Conservation (phyloP, 2,888 invertebrate species). For the Bursaphelenchus okinawaensis region DNA sequence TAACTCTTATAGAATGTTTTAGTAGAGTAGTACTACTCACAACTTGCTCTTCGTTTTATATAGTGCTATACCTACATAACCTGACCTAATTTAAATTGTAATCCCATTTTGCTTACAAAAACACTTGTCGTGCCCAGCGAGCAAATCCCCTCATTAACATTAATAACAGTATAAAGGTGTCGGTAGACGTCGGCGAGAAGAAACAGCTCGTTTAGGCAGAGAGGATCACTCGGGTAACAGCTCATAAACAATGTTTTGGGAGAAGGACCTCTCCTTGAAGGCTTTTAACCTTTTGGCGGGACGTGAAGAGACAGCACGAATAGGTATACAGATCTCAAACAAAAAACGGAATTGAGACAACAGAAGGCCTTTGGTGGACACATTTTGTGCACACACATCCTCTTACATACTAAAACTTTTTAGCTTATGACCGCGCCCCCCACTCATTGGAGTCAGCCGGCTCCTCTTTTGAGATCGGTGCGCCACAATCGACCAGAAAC, state of each 20-base stretch:
- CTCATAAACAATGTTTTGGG: neutral
- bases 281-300: neutral
- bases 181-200: no score
- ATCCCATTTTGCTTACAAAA: no score
- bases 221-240: neutral
- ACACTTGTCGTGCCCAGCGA: no score
- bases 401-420: neutral
- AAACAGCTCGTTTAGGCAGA: neutral
- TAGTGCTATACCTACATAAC: no score
- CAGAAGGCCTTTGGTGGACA: neutral
- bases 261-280: neutral
- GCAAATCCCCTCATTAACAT: no score
- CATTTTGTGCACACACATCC: neutral
- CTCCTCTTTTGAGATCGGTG: neutral
- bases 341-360: neutral
- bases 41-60: no score
- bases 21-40: no score
- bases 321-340: neutral
- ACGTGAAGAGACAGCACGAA: neutral
- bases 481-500: slow-evolving; percentile 1
- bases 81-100: no score
- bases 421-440: neutral
- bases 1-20: no score
- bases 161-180: no score
- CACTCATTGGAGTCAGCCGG: neutral